Base-by-base conservation (phyloP, 2,888 invertebrate species). In the Brachyptera risi region DNA sequence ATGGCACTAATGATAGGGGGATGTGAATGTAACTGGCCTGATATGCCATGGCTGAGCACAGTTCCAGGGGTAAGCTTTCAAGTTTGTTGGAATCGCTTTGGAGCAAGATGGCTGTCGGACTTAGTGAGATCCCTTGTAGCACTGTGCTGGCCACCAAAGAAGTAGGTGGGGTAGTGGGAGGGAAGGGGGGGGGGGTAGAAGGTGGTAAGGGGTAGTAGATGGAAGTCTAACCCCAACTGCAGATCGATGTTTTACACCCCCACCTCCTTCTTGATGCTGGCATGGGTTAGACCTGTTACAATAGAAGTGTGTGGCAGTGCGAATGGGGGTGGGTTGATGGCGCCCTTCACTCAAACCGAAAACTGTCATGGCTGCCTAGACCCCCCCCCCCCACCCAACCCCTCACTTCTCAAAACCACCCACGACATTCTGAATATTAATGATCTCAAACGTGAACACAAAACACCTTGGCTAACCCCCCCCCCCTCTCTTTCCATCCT, bases 291-390 rank as follows among this genome's bases (percentile, higher is more conserved):
- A 51, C 40, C 57, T 61, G 61, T 38, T 61, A 61, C 61, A 61
- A 61, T 61, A 58, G 58, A 47, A 47, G 47, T 47, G 21, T 21
- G 24, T 17, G 42, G 15, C n/a, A 21, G 17, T 42, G 42, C 19
- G 21, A 42, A 42, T 17, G 17, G 42, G 57, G 27, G 49, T 19
- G 49, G 21, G 24, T 19, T 60, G 61, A 61, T 40, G 58, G 58
- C 24, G 27, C 58, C 58, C 61, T 61, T 61, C 61, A 58, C 58
- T 58, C 61, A 61, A 58, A 61, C 61, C 50, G 54, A 54, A 57
- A 61, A 61, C 61, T 61, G 61, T 61, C 61, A 61, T 58, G 57
- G 51, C 61, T 42, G 58, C 35, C 27, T 2, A 23, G 31, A 21
- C 17, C 38, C 15, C 56, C 57, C 56, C 49, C 35, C 57, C 61